Conservation (phyloP, 2,113 vertebrate species). For the Python bivittatus region DNA sequence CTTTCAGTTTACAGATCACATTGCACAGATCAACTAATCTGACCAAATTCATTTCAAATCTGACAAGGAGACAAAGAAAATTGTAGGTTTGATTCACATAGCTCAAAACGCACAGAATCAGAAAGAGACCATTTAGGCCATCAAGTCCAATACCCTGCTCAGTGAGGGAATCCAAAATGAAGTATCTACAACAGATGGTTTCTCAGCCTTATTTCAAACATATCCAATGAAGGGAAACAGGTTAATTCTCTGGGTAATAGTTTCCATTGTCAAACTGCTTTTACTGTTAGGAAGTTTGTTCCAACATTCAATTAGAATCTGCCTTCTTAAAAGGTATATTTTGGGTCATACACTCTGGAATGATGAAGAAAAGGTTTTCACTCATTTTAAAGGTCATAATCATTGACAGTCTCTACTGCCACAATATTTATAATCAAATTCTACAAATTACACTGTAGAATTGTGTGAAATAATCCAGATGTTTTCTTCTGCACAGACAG, state of each 20-base stretch:
- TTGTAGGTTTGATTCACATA: not conserved
- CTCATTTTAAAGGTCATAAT: not conserved
- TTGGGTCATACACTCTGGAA: not conserved
- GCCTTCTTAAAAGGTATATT: not conserved
- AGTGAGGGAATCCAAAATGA: not conserved
- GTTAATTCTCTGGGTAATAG: not conserved
- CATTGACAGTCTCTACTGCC: not conserved
- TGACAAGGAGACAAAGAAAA: not conserved
- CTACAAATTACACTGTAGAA: not conserved
- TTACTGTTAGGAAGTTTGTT: not conserved
- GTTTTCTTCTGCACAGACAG: fast-evolving
- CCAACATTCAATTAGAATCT: not conserved
- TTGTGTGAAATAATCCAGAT: fast-evolving
- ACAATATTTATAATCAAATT: not conserved
- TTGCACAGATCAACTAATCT: not conserved
- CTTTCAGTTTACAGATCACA: not conserved
- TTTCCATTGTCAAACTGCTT: not conserved
- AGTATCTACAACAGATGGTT: not conserved
- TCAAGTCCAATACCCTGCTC: not conserved
- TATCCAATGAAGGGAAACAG: not conserved
- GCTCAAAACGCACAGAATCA: not conserved
- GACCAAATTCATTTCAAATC: constrained; percentile 1
- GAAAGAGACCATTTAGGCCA: not conserved
- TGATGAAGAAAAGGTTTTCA: not conserved
- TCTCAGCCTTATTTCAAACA: not conserved